Percentiles rank a stretch among this genome's conserved stretches.
These are phyloP conservation scores for Tringa solitaria DNA, from an alignment of 2,113 vertebrate genomes.

Conservation along the genomic window DNA sequence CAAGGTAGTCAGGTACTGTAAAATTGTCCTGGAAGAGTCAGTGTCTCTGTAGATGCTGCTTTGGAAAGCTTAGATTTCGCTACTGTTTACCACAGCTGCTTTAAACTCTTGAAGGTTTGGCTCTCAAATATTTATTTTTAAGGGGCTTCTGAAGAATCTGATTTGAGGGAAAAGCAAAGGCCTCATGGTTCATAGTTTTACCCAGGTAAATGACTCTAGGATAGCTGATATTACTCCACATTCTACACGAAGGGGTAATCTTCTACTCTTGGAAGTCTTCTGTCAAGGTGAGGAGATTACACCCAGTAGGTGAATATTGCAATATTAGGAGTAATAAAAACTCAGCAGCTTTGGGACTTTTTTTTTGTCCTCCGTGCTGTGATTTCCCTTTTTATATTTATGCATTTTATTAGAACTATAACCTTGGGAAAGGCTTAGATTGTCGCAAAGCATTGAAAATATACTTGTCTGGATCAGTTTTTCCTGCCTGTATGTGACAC, in stretches of 20 bases:
- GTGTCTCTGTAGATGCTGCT: not conserved
- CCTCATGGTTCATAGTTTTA: not conserved
- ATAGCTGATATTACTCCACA: not conserved
- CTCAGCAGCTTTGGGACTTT: rapidly evolving
- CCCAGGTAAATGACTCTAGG: not conserved
- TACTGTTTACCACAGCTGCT: not conserved
- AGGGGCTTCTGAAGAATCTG: not conserved
- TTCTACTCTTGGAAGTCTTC: not conserved
- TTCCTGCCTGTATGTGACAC: not conserved
- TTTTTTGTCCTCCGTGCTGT: not conserved
- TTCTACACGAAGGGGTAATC: not conserved
- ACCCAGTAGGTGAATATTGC: not conserved
- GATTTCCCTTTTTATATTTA: not conserved
- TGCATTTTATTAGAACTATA: not conserved
- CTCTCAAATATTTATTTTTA: not conserved
- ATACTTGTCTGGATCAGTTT: not conserved
- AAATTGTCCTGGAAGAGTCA: not conserved
- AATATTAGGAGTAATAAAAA: not conserved
- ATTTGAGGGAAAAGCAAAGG: not conserved
- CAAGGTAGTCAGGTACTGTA: rapidly evolving
- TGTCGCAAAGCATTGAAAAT: rapidly evolving
- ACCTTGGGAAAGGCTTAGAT: not conserved
- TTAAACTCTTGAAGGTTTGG: not conserved
- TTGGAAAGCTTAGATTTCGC: not conserved
- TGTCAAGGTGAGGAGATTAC: not conserved